A percentile compares a stretch with the other conserved stretches of the same genome.
These are phyloP conservation scores for Trematomus bernacchii DNA, from an alignment of 2,797 vertebrate species.

Conservation along the genomic window DNA sequence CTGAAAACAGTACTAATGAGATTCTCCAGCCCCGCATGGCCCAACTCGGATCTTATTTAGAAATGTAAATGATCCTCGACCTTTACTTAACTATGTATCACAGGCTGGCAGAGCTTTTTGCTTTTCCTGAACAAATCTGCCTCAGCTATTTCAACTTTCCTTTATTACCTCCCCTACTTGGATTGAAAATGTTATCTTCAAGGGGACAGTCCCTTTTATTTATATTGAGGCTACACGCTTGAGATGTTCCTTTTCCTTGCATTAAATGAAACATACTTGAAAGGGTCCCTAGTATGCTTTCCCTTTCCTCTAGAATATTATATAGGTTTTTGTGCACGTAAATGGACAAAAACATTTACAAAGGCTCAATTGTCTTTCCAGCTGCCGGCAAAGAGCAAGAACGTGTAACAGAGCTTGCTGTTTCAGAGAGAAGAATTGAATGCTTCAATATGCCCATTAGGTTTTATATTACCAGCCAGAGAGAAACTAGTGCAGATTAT, in stretches of 20 bases:
- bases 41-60: background rate
- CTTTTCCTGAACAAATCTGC: background rate
- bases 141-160: background rate
- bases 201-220: no score
- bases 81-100: slow-evolving; percentile 13
- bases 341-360: no score
- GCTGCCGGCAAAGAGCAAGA: slow-evolving; percentile 21
- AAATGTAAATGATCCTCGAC: slow-evolving; percentile 31
- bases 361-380: slow-evolving; percentile 24
- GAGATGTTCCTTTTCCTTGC: no score
- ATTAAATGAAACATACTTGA: no score
- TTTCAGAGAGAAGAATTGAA: slow-evolving; percentile 19
- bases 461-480: slow-evolving; percentile 36
- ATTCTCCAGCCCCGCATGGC: background rate
- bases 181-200: background rate
- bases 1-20: slow-evolving; percentile 18
- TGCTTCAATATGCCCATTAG: slow-evolving; percentile 36
- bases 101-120: background rate
- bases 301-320: no score
- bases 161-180: background rate
- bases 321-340: no score
- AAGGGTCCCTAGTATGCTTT: no score
- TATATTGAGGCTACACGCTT: no score
- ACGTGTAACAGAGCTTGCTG: slow-evolving; percentile 20
- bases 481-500: slow-evolving; percentile 16